Conservation (phyloP, 2,113 vertebrate genomes). For the Muntiacus reevesi region DNA sequence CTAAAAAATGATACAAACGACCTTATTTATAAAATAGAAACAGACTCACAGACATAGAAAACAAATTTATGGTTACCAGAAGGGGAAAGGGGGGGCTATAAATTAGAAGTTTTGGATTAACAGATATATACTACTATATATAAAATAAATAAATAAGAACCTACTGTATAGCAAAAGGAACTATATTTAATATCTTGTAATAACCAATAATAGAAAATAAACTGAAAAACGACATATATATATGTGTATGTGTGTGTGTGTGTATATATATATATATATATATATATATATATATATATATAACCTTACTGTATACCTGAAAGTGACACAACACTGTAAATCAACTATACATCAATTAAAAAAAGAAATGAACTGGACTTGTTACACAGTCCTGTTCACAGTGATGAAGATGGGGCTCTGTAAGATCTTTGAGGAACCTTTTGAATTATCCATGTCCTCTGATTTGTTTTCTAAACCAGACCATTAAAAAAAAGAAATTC, state of each 20-base stretch:
- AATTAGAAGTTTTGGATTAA: background rate
- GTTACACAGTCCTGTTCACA: background rate
- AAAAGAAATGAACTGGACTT: background rate
- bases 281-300: background rate
- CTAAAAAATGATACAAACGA: background rate
- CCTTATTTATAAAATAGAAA: background rate
- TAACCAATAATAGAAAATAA: background rate
- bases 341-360: background rate
- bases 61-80: background rate
- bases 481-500: background rate
- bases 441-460: background rate
- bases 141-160: background rate
- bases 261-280: too few species aligned
- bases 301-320: background rate
- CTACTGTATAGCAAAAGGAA: background rate
- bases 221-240: background rate
- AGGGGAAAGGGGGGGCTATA: background rate
- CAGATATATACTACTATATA: background rate
- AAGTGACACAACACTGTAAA: background rate
- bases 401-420: background rate
- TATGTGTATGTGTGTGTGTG: too few species aligned
- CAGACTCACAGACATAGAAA: background rate
- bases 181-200: background rate
- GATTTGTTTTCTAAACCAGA: background rate
- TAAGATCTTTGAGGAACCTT: background rate